Evolutionary conservation across 2,113 vertebrate species (phyloP).

Genomic region (Prochilodus magdalenae): DNA sequence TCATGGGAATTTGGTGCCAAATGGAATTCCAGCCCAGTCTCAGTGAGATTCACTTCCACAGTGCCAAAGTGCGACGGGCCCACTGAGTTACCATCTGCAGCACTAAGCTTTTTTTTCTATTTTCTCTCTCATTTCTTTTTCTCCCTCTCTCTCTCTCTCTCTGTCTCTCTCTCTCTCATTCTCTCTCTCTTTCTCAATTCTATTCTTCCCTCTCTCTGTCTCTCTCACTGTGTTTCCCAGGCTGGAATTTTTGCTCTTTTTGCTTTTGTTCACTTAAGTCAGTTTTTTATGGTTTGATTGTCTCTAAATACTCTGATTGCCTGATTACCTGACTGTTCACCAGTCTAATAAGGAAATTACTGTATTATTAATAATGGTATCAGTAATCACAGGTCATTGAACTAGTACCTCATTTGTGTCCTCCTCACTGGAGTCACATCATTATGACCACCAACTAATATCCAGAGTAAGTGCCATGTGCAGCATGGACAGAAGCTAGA

Average conservation of each 20-base stretch:
- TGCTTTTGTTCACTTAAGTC: too few species aligned
- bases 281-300: too few species aligned
- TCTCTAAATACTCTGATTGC: too few species aligned
- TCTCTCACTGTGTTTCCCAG: neutral
- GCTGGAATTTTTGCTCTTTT: neutral
- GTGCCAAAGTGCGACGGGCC: conserved; percentile 68
- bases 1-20: conserved; percentile 55
- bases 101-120: conserved; percentile 35
- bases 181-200: neutral
- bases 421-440: too few species aligned
- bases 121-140: conserved; percentile 26
- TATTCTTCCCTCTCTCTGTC: conserved; percentile 39
- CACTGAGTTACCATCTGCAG: conserved; percentile 79
- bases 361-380: too few species aligned
- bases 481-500: too few species aligned
- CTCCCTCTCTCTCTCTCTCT: conserved; percentile 8
- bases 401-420: too few species aligned
- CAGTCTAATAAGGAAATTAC: too few species aligned
- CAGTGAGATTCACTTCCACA: conserved; percentile 68
- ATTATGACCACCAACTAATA: too few species aligned
- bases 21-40: conserved; percentile 67
- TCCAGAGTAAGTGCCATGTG: too few species aligned
- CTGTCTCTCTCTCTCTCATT: neutral
- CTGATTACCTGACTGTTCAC: too few species aligned
- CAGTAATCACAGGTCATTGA: too few species aligned